Conservation (phyloP, 2,888 invertebrate species). For the Trachelus iudaicus region DNA sequence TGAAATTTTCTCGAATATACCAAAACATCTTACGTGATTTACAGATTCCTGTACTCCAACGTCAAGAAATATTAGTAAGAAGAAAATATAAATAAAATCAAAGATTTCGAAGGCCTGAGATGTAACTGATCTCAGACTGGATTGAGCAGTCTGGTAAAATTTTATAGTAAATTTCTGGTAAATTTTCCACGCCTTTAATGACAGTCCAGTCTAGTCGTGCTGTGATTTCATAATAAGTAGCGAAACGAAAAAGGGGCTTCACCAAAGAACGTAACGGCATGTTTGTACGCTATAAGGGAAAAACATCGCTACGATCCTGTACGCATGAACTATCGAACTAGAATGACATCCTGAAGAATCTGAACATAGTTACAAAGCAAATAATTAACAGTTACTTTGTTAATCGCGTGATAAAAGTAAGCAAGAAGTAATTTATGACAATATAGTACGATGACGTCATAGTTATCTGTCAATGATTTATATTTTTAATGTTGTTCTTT, state of each 20-base stretch:
- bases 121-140: not conserved
- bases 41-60: not conserved
- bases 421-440: not conserved
- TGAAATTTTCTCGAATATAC: not conserved
- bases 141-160: not conserved
- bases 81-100: not conserved
- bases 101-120: not conserved
- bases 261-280: not conserved
- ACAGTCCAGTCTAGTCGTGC: not conserved
- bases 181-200: not conserved
- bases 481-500: not conserved
- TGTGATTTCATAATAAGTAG: not conserved
- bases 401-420: not conserved
- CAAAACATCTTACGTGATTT: not conserved
- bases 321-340: too few relatives aligned
- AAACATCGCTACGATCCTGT: not conserved
- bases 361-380: not conserved
- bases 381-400: not conserved
- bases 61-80: not conserved
- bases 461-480: not conserved
- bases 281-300: not conserved
- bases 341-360: too few relatives aligned
- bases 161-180: not conserved
- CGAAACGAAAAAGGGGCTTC: not conserved
- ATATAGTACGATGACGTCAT: not conserved